Evolutionary conservation across 2,888 invertebrate species (phyloP), one percentile per base, ranked within the genome.

Genomic region (Choreutis nemorana): DNA sequence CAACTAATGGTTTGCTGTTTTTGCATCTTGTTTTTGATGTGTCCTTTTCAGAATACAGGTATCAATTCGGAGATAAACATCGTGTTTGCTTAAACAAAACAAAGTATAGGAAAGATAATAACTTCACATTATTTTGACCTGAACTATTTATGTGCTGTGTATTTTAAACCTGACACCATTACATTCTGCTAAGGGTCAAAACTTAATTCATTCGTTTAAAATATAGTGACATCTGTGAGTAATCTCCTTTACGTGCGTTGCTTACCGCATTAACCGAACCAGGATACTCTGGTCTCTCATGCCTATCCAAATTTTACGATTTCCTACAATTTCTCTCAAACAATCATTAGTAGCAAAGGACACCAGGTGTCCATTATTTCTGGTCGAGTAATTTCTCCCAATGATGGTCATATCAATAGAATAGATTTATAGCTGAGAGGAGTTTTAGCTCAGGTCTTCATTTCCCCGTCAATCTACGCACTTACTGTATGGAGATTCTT

Each of bases 401-500:
- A 47, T 70, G 72, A 72, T 67, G 52, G 71, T 71, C 71, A 59
- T 65, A 61, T 71, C 57, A 71, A 73, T 72, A 61, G 68, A 40
- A 45, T 37, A 54, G 57, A 66, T 66, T 66, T 68, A 68, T 63
- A 48, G 51, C 47, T 44, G 44, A 49, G 53, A 47, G 27, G 48
- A 42, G 50, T 40, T 41, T 56, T 56, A 54, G 55, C 55, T 61
- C 60, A 59, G 37, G 60, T 48, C 58, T 62, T 63, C 59, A 64
- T 66, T 55, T 61, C 54, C 53, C 45, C 54, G 62, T 60, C 57
- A 52, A 50, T 55, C 51, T 46, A 36, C 40, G 44, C 54, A 54
- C 47, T 53, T 54, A 9, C 56, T 55, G 48, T 55, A 60, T 58
- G 54, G 52, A 50, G 34, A 38, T 39, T 21, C 15, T 18, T 16